Conservation (phyloP, 2,113 vertebrate genomes). For the Anas platyrhynchos region DNA sequence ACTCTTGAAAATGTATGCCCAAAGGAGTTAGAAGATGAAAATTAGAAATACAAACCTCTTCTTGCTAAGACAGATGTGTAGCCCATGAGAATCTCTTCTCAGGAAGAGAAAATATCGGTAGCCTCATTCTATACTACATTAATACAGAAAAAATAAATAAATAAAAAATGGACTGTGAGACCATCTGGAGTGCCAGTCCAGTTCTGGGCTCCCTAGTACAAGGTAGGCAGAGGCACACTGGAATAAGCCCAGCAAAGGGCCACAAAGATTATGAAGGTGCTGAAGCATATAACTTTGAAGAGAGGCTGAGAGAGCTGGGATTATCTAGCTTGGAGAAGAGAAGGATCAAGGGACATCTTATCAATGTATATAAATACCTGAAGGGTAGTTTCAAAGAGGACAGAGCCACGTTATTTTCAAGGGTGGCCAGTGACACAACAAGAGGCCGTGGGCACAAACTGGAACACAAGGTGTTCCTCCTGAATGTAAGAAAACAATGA, state of each 20-base stretch:
- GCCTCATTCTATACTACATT: neutral
- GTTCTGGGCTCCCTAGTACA: neutral
- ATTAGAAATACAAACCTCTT: neutral
- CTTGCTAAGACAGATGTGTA: neutral
- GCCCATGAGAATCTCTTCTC: neutral
- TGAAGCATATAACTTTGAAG: neutral
- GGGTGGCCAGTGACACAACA: neutral
- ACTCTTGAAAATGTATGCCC: neutral
- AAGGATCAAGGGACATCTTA: neutral
- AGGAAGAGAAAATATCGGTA: neutral
- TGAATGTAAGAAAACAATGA: neutral
- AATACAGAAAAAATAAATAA: neutral
- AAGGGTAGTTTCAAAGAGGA: neutral
- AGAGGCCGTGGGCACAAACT: neutral
- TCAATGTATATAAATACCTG: neutral
- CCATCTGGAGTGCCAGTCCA: fast-evolving
- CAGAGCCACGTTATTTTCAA: neutral
- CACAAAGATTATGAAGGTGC: neutral
- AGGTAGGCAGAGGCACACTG: neutral
- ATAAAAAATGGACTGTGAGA: neutral
- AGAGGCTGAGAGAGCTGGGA: neutral
- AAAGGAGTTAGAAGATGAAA: neutral
- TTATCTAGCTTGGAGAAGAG: neutral
- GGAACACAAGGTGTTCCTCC: neutral
- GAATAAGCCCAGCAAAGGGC: neutral